Base-by-base conservation (phyloP, 2,113 vertebrate species). In the Osmerus eperlanus region DNA sequence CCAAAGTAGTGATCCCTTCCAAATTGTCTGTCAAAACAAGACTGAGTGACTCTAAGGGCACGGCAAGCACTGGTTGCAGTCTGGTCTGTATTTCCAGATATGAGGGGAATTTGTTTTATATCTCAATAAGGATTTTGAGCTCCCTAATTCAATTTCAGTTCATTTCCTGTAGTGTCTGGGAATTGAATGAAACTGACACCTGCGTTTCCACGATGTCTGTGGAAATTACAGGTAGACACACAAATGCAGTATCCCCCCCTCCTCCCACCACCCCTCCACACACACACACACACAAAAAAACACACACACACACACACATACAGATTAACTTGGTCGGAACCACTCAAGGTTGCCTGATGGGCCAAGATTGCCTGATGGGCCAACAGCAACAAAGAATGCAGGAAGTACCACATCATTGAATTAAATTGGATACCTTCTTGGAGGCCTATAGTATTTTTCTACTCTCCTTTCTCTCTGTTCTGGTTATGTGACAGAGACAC, bases 371-470 rank as follows among this genome's bases (percentile, higher is more conserved):
- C 60, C 68, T 71, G 67, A 65, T 25, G 29, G 65, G 73, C 87
- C 84, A 85, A 84, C 80, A 75, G 76, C 67, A 65, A 83, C 76
- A 81, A 86, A 88, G 85, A 89, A 90, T 87, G 82, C 81, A 83
- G 76, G 85, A 89, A 90, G 85, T 87, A 81, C 70, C 83, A 82
- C 77, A 72, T 88, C 88, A 91, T 90, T 88, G 84, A 85, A 87
- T 91, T 78, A 88, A 80, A 90, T 81, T 81, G 77, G 75, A 81
- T 76, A 74, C 61, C 70, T 74, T 81, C 75, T 73, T 59, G 84
- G 86, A 83, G 81, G 81, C 67, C 16, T 62, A 6, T 80, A 65
- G 84, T 83, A 73, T 59, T 72, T 88, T 89, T 84, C 85, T 74
- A 73, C 51, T 67, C 12, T 56, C 54, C 3, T 56, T 4, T 73